These are phyloP conservation scores for human DNA, from an alignment of 2,113 vertebrate species.

Conservation along the genomic window GRCh38 chr21:16076001-16076500, in stretches of 20 bases:
- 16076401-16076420: slow-evolving; percentile 1
- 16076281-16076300: background rate
- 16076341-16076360: background rate
- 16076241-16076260: background rate
- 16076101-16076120: background rate
- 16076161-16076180: background rate
- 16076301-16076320: background rate
- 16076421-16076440: background rate
- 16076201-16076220: background rate
- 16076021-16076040: background rate
- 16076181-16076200: background rate
- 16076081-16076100: background rate
- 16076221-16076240: background rate
- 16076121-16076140: background rate
- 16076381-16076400: slow-evolving; percentile 1
- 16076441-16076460: slow-evolving; percentile 25
- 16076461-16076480: slow-evolving; percentile 45
- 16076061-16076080: background rate
- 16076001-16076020: background rate
- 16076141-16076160: background rate
- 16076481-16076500: slow-evolving; percentile 43
- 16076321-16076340: slow-evolving; percentile 31
- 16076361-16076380: background rate
- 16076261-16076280: background rate
- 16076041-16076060: background rate